Base-by-base conservation (phyloP, 2,888 invertebrate genomes). In the Cephus rjabovi region DNA sequence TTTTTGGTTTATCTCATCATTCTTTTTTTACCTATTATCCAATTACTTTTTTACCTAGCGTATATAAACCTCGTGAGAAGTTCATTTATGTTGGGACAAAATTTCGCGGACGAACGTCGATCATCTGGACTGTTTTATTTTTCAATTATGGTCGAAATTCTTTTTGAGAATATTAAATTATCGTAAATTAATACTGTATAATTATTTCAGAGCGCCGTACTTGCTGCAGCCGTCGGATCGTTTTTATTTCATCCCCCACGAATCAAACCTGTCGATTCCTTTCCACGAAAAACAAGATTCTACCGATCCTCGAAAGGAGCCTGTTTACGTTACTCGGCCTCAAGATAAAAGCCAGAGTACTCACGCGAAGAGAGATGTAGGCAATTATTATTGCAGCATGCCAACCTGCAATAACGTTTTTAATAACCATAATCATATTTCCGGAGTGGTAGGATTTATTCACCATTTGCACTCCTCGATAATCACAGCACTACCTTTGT, bases 11-110 rank as follows among this genome's bases (percentile, higher is more conserved):
- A 56, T 56, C 56, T 56, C 56, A 23, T 40, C 23, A 9, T 15
- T 56, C 6, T 56, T 9, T 56, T 23, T 6, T 40, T 23, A 15
- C 56, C 6, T 56, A 56, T 23, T 56, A 56, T 23, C 56, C 56
- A 56, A 56, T 56, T 56, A 56, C 56, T 56, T 56, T 9, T 0
- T 56, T 56, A 23, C 23, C 56, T 56, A 23, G 56, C 23, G 78
- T 82, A 82, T 77, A 80, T 80, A 83, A 86, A 85, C 83, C 85
- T 85, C 86, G 84, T 84, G 84, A 86, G 84, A 86, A 86, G 83
- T 86, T 86, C 83, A 83, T 85, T 56, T 56, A 9, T 2, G 23
- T 40, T 40, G 40, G 40, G 40, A 56, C 15, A 56, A 23, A 56
- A 56, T 56, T 56, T 56, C 23, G 56, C 56, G 56, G 56, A 56